Base-by-base conservation (phyloP, 2,797 vertebrate genomes). In the Aplochiton taeniatus region DNA sequence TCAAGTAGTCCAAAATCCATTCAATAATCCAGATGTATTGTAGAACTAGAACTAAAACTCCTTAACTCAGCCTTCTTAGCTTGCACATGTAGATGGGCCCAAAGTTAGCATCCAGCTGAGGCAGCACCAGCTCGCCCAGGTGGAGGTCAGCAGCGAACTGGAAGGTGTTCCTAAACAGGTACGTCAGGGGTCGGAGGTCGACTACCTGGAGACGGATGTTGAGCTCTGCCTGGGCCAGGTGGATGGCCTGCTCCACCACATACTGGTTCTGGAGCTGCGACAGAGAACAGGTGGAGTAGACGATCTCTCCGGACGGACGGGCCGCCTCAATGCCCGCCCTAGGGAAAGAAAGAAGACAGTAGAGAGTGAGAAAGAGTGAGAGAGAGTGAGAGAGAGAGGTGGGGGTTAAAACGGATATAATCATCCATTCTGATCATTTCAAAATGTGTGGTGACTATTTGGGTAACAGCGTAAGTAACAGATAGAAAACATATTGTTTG, bases 11-110 rank as follows among this genome's bases (percentile, higher is more conserved):
- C 14, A n/a, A 16, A 16, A 16, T 17, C 9, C 5, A 14, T 52
- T 8, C 14, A 52, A 16, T 16, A 31, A 20, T 7, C 18, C 19
- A 56, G 19, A 20, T 13, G 13, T 20, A 11, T 12, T 31, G 18
- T 10, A 42, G n/a, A 17, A 4, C 50, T 11, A 49, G 17, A 16
- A 44, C 16, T 10, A 42, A 11, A 42, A 8, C 50, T 11, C 47
- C 20, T 79, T 94, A 94, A 0, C 81, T 85, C 20, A 91, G 46
- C 44, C 94, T 90, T 41, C 58, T 71, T 10, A 98, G 83, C 80
- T 95, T 98, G 87, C 97, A 98, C 88, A 98, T 91, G 83, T 96
- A 99, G 86, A 93, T 92, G 11, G 97, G 97, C 46, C 97, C 97
- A 59, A 97, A 98, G 89, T 99, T 99, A 68, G 96, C 94, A 0